Evolutionary conservation across 2,888 invertebrate genomes (phyloP), one percentile per base, ranked within the genome.

Genomic region (Liopterus haemorrhoidalis): DNA sequence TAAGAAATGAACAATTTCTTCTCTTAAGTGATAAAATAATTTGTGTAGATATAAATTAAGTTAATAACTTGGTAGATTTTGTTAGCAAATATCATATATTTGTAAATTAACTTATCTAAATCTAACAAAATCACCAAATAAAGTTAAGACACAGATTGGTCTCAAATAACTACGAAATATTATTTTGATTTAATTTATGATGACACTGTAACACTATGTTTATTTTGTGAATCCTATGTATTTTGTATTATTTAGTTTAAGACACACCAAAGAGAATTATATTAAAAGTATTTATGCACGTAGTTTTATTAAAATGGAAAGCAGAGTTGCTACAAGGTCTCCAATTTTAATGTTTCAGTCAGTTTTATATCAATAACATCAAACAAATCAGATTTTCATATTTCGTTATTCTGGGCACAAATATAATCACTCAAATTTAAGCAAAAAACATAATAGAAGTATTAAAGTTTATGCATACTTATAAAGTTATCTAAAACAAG

Each of bases 371-470:
- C 39, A 39, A 45, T 39, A 35, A 35, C 36, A 39, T 39, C 38
- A 39, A 3, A 22, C 22, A 22, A 21, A 37, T 12, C 9, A 21
- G 20, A n/a, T n/a, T n/a, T n/a, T n/a, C 39, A 41, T 27, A 38
- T 18, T 2, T 14, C 6, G 21, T 40, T 19, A 18, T 24, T 8
- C 8, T 24, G n/a, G n/a, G 19, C 16, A 35, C 19, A 19, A 35
- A 20, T n/a, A 35, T 20, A 35, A 37, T 37, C 37, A n/a, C n/a
- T n/a, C n/a, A n/a, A n/a, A n/a, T n/a, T n/a, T n/a, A n/a, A n/a
- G 57, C 62, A 62, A 66, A 66, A 64, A 66, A 68, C 68, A 68
- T 69, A 68, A 69, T 69, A 68, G 64, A 63, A 61, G 67, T 31
- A 68, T 68, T 68, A 69, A 69, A 68, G 68, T 68, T 59, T 60